A percentile compares a stretch with the other conserved stretches of the same genome.
These are phyloP conservation scores for Limnephilus marmoratus DNA, from an alignment of 2,888 invertebrate genomes.

Conservation along the genomic window DNA sequence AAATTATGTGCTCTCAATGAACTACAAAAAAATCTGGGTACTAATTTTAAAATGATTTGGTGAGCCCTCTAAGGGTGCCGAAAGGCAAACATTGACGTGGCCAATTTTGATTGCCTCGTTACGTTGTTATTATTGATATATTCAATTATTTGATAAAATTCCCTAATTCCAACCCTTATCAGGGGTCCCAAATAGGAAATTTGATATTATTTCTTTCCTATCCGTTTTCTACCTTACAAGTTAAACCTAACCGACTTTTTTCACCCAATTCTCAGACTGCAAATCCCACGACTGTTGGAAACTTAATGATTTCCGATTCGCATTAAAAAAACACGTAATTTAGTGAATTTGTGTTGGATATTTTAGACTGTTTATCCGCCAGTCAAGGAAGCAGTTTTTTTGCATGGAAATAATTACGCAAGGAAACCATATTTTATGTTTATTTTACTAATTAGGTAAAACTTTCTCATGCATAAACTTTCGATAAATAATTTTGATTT, in stretches of 20 bases:
- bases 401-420: neutral
- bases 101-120: neutral
- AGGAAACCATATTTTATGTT: neutral
- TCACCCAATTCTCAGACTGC: neutral
- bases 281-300: neutral
- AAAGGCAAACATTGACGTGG: neutral
- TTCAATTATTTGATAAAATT: neutral
- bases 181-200: neutral
- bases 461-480: neutral
- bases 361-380: neutral
- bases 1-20: no score
- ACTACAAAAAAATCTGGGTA: no score
- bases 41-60: no score
- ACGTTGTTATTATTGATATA: neutral
- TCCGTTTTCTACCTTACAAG: neutral
- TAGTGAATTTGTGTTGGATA: neutral
- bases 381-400: neutral
- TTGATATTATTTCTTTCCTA: neutral
- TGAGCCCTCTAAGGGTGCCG: neutral
- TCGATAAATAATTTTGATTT: neutral
- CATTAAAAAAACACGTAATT: neutral
- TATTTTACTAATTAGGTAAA: neutral
- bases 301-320: conserved; percentile 7
- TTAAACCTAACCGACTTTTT: neutral
- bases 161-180: neutral